Evolutionary conservation across 2,888 invertebrate species (phyloP).

Genomic region (Ephialtes manifestator): DNA sequence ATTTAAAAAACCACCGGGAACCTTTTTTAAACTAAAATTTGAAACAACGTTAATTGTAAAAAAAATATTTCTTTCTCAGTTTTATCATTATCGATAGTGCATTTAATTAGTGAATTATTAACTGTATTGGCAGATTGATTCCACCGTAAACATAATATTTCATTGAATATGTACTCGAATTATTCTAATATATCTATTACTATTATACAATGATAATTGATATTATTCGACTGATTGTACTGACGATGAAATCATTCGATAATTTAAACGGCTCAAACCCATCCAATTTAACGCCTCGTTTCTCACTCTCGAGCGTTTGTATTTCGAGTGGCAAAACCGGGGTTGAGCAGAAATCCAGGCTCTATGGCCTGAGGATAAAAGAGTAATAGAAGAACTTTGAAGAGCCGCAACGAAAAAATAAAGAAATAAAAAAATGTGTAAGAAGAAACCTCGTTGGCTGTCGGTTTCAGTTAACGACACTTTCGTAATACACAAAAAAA

Average conservation of each 20-base stretch:
- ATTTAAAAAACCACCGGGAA: too few species aligned
- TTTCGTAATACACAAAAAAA: slow-evolving; percentile 3
- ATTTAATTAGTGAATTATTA: neutral
- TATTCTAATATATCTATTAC: neutral
- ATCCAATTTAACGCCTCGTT: neutral
- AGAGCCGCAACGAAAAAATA: neutral
- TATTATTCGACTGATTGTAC: neutral
- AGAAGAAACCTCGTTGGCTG: neutral
- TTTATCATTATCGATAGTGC: neutral
- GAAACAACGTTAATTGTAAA: neutral
- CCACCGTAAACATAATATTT: neutral
- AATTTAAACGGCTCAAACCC: neutral
- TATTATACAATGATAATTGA: neutral
- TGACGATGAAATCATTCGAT: neutral
- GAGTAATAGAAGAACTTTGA: slow-evolving; percentile 16
- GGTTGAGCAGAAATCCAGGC: neutral
- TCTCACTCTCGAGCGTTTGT: neutral
- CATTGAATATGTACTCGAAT: neutral
- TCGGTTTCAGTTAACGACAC: neutral
- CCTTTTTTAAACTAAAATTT: neutral
- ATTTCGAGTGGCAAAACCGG: neutral
- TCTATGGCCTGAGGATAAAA: slow-evolving; percentile 7
- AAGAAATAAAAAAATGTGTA: neutral
- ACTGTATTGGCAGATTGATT: neutral
- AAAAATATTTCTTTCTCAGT: neutral